phyloP scores from a whole-genome alignment of 2,888 invertebrate genomes.

The Agriopis aurantiaria region DNA sequence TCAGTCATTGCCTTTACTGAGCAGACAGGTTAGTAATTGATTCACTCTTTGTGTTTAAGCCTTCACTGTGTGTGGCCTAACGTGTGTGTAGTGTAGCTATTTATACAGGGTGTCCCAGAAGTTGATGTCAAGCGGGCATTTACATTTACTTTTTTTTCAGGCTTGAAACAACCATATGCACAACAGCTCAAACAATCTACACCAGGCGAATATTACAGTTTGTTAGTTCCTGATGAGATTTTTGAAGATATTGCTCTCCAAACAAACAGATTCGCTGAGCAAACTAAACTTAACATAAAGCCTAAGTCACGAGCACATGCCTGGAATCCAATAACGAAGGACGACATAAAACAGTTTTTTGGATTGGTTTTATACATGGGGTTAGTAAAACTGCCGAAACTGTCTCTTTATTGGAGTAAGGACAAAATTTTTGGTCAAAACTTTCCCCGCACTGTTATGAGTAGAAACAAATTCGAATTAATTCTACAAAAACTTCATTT shows the following conservation, averaged over 20 bases:
- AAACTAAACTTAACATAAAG: conserved; percentile 22
- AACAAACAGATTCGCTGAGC: conserved; percentile 40
- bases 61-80: conserved; percentile 11
- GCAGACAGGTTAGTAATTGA: conserved; percentile 22
- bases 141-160: conserved; percentile 18
- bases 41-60: conserved; percentile 12
- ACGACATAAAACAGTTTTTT: conserved; percentile 45
- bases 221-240: conserved; percentile 32
- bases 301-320: conserved; percentile 39
- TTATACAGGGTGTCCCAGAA: too few species aligned
- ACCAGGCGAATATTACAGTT: conserved; percentile 28
- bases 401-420: conserved; percentile 45
- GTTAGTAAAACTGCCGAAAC: conserved; percentile 46
- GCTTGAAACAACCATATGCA: conserved; percentile 21
- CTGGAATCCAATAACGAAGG: conserved; percentile 42
- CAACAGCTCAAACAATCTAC: background rate
- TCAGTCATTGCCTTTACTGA: conserved; percentile 27
- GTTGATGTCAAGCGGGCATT: background rate
- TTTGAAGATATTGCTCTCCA: conserved; percentile 33
- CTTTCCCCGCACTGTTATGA: conserved; percentile 43
- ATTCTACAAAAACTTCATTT: conserved; percentile 36
- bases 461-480: conserved; percentile 42
- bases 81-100: conserved; percentile 1
- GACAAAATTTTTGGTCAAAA: conserved; percentile 36
- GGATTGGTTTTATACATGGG: conserved; percentile 48